phyloP scores from a whole-genome alignment of 2,888 invertebrate genomes.

The Rambutsinella grinnellia region DNA sequence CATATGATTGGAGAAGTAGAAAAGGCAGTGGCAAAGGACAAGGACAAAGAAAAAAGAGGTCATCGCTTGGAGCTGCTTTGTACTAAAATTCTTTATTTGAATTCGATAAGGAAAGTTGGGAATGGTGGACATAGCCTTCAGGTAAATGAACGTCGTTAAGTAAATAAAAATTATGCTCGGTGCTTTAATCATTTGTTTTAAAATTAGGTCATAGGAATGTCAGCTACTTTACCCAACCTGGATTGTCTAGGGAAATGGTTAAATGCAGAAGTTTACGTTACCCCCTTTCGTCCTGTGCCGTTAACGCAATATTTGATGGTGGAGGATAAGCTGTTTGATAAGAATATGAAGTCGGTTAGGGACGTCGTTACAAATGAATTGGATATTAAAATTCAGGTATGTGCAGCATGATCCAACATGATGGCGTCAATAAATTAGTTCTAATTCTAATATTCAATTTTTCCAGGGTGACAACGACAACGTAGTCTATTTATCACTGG shows the following conservation, averaged over 20 bases:
- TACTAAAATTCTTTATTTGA: too few species aligned
- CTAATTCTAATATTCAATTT: too few species aligned
- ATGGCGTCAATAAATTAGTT: too few species aligned
- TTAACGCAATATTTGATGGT: constrained; percentile 84
- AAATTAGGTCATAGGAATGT: constrained; percentile 97
- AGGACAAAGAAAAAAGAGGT: too few species aligned
- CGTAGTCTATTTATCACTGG: constrained; percentile 87
- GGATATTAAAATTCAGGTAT: too few species aligned
- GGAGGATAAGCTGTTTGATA: constrained; percentile 72
- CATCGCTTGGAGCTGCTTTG: too few species aligned
- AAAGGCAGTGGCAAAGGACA: too few species aligned
- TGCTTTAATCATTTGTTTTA: constrained; percentile 76
- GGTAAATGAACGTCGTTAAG: too few species aligned
- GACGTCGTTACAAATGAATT: constrained; percentile 41
- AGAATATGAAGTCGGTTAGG: constrained; percentile 50
- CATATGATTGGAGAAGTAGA: too few species aligned
- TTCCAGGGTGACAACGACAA: constrained; percentile 86
- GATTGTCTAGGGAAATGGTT: constrained; percentile 87
- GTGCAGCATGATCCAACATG: too few species aligned
- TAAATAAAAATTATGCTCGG: constrained; percentile 40
- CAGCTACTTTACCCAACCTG: constrained; percentile 95
- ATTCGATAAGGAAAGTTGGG: too few species aligned
- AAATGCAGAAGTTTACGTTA: constrained; percentile 87
- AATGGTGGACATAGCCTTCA: too few species aligned
- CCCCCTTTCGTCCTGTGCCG: constrained; percentile 92